phyloP scores from a whole-genome alignment of 2,888 invertebrate species.

The Ophion slaviceki region DNA sequence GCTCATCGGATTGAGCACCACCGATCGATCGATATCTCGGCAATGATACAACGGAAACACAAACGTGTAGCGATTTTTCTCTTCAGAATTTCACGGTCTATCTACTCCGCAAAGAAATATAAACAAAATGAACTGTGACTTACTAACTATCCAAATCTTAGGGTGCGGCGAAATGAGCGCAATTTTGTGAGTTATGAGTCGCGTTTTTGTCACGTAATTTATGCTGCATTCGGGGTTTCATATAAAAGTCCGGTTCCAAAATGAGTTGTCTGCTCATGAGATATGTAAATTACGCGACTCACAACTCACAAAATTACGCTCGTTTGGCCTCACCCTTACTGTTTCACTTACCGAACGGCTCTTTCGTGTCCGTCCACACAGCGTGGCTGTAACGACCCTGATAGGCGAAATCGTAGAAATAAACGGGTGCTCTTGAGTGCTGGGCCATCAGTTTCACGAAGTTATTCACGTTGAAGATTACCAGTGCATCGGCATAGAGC shows the following conservation, averaged over 20 bases:
- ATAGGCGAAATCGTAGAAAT: conserved; percentile 87
- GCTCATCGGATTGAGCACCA: not conserved
- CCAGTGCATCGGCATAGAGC: conserved; percentile 86
- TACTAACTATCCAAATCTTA: not conserved
- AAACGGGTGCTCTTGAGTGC: conserved; percentile 84
- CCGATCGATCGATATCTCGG: not conserved
- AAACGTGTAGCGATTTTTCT: not conserved
- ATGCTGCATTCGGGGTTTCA: too few species aligned
- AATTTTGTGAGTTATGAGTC: too few species aligned
- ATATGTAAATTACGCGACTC: too few species aligned
- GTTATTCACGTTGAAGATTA: conserved; percentile 86
- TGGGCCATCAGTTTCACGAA: conserved; percentile 86
- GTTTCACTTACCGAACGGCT: conserved; percentile 82
- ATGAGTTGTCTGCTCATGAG: too few species aligned
- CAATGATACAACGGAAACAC: not conserved
- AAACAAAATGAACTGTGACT: not conserved
- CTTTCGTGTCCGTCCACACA: conserved; percentile 84
- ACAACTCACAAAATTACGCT: too few species aligned
- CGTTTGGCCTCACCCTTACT: too few species aligned
- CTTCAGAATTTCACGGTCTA: not conserved
- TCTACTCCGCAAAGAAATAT: not conserved
- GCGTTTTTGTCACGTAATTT: too few species aligned
- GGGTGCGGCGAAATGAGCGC: too few species aligned
- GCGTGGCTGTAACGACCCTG: conserved; percentile 86
- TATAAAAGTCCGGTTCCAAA: too few species aligned